phyloP scores from a whole-genome alignment of 2,113 vertebrate genomes.

The Chloroceryle aenea region DNA sequence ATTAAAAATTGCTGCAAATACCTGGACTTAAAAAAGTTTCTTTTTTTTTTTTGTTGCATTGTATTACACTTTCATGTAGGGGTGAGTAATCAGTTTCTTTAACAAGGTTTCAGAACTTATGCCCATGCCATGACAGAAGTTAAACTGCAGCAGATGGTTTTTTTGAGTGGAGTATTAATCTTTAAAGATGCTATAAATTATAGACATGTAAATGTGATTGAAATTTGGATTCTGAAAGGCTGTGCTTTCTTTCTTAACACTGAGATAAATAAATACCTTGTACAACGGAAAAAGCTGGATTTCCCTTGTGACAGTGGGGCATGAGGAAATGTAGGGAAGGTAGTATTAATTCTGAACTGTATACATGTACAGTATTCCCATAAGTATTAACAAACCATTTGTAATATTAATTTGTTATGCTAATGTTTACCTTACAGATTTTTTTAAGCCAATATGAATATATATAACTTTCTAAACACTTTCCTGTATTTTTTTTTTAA shows the following conservation, averaged over 20 bases:
- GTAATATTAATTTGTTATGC: constrained; percentile 51
- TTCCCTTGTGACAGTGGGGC: not conserved
- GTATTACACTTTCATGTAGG: not conserved
- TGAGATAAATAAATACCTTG: not conserved
- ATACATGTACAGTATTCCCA: not conserved
- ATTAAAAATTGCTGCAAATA: not conserved
- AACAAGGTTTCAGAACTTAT: not conserved
- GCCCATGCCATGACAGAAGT: not conserved
- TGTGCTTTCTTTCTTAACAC: not conserved
- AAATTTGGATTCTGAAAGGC: not conserved
- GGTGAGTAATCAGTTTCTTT: not conserved
- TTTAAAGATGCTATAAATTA: not conserved
- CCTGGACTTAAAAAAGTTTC: not conserved
- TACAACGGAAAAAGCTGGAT: not conserved
- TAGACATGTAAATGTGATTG: not conserved
- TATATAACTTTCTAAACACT: constrained; percentile 78
- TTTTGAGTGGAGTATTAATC: not conserved
- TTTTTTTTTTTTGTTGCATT: not conserved
- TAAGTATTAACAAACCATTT: not conserved
- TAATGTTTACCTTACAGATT: constrained; percentile 74
- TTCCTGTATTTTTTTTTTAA: constrained; percentile 72
- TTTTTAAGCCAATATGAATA: constrained; percentile 74
- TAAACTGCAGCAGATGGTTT: not conserved
- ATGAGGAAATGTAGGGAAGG: not conserved
- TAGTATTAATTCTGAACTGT: not conserved